Base-by-base conservation (phyloP, 2,888 invertebrate genomes). In the Tiliacea citrago region DNA sequence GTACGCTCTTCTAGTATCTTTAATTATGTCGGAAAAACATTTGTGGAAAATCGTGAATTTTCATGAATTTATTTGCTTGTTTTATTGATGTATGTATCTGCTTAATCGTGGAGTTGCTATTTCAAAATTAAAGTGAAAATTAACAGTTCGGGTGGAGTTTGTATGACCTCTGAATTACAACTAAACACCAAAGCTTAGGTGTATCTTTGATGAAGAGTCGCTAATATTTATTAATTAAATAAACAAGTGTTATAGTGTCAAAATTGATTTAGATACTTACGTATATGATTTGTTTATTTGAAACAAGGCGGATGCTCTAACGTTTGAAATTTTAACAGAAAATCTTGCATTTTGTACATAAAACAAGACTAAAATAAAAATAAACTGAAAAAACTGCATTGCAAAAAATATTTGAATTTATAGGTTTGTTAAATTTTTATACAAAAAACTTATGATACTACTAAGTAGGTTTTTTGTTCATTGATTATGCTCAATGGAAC, bases 1-100 rank as follows among this genome's bases (percentile, higher is more conserved):
- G 93, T 93, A 86, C 21, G 45, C 16, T 68, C 0, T 62, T 67
- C 58, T 53, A 0, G 4, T n/a, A n/a, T 35, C 1, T 61, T 63
- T 45, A n/a, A 7, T 39, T 35, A 4, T 58, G 18, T n/a, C 18
- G 13, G 24, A 2, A 29, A 18, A 65, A n/a, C 35, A 39, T 1
- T 42, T 10, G 45, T n/a, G 13, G 5, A 51, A 51, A 13, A 13
- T 58, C 42, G 16, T 16, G 9, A 16, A 3, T 74, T 24, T 42
- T 53, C 7, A 2, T 10, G 9, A 21, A 13, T 7, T 77, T n/a
- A 10, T 24, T 58, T 35, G 10, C 4, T 68, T 45, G 13, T 24
- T 49, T 39, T 13, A 24, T 69, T 47, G 16, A 42, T 60, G n/a
- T 21, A 12, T 16, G 3, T 45, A 12, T 53, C 35, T 47, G 8